These are phyloP conservation scores for Caenorhabditis sp. DNA, from an alignment of 2,888 invertebrate genomes.

Conservation along the genomic window DNA sequence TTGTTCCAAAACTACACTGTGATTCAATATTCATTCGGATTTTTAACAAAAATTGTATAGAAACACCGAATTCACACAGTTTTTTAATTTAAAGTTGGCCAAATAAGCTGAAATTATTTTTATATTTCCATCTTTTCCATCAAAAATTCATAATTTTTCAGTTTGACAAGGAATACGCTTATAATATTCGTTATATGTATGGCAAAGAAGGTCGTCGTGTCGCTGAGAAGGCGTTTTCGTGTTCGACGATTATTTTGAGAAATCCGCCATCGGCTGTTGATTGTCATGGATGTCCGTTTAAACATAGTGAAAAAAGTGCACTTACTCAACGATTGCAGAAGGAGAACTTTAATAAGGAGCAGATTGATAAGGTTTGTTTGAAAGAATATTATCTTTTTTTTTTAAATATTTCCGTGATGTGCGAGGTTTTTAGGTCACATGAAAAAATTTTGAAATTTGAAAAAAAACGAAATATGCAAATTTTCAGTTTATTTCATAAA, in stretches of 20 bases:
- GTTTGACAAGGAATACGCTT: constrained; percentile 91
- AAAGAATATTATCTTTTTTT: no score
- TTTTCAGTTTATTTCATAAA: no score
- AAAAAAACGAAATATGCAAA: no score
- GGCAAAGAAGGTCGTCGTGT: constrained; percentile 87
- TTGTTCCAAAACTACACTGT: no score
- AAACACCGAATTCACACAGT: no score
- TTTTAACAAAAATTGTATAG: no score
- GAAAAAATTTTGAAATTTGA: constrained; percentile 2
- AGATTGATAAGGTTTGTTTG: constrained; percentile 54
- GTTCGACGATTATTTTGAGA: constrained; percentile 84
- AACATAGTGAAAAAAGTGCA: constrained; percentile 80
- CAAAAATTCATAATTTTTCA: constrained; percentile 69
- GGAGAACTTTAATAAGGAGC: constrained; percentile 45
- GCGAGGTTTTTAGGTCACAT: no score
- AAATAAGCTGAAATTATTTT: no score
- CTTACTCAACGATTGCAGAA: constrained; percentile 74
- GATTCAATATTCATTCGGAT: no score
- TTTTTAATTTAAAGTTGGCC: no score
- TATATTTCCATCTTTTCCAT: background rate
- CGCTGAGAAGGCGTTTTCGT: constrained; percentile 78
- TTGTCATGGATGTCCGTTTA: constrained; percentile 92
- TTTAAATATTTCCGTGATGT: no score
- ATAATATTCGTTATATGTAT: constrained; percentile 89
- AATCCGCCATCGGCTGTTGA: constrained; percentile 80